These are phyloP conservation scores for Falcunculus frontatus DNA, from an alignment of 2,113 vertebrate species.

Conservation along the genomic window DNA sequence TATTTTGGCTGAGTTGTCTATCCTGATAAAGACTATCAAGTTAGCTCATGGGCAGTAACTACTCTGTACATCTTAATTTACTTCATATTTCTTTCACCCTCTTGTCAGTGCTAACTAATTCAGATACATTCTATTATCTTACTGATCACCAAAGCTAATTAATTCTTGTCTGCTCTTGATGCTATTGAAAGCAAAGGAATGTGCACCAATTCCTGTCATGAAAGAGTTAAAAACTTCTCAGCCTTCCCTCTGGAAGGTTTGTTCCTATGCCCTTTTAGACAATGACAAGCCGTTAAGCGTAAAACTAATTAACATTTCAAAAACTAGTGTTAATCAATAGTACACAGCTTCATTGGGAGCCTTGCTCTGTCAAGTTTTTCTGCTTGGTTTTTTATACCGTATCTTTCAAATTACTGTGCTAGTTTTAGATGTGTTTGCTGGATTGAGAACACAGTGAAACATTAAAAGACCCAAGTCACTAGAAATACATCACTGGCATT, in stretches of 20 bases:
- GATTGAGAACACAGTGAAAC: constrained; percentile 12
- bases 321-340: constrained; percentile 75
- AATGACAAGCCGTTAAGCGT: constrained; percentile 74
- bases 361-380: constrained; percentile 42
- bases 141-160: constrained; percentile 69
- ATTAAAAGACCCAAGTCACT: not conserved
- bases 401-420: constrained; percentile 65
- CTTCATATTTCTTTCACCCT: constrained; percentile 17
- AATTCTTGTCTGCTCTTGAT: constrained; percentile 58
- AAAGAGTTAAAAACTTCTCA: constrained; percentile 72
- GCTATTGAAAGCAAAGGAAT: constrained; percentile 61
- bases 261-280: constrained; percentile 72
- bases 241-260: constrained; percentile 70
- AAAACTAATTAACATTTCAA: constrained; percentile 84
- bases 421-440: constrained; percentile 50
- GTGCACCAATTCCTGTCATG: constrained; percentile 43
- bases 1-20: not conserved
- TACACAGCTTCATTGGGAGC: constrained; percentile 61
- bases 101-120: constrained; percentile 50
- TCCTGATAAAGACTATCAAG: not conserved
- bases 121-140: constrained; percentile 45
- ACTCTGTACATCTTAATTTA: constrained; percentile 22
- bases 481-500: not conserved
- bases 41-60: not conserved
- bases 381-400: constrained; percentile 52